Evolutionary conservation across 1,140 invertebrate genomes (phyloP).

Genomic region (Macrocentrus cingulum): DNA sequence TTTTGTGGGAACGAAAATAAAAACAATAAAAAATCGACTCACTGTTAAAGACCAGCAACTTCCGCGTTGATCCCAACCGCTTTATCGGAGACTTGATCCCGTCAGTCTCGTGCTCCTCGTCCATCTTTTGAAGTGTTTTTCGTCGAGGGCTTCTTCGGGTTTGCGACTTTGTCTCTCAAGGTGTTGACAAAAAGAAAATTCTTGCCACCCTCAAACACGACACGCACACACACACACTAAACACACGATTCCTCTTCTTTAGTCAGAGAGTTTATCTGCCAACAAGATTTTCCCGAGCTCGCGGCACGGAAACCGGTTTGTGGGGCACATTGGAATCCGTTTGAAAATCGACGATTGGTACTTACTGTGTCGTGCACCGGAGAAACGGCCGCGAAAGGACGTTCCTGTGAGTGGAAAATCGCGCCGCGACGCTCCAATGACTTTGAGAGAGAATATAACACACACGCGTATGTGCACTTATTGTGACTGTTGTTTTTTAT

Average conservation of each 20-base stretch:
- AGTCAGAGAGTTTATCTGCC: slow-evolving; percentile 1
- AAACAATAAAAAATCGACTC: too few species aligned
- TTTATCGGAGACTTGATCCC: slow-evolving; percentile 73
- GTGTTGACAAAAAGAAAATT: background rate
- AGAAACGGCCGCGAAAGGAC: too few species aligned
- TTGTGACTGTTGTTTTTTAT: background rate
- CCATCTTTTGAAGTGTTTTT: slow-evolving; percentile 50
- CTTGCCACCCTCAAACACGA: background rate
- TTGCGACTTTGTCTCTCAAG: background rate
- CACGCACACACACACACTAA: background rate
- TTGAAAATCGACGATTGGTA: slow-evolving; percentile 20
- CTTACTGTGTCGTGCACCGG: too few species aligned
- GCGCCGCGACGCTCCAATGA: too few species aligned
- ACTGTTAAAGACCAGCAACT: slow-evolving; percentile 77
- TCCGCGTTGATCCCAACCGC: slow-evolving; percentile 75
- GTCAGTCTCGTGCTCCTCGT: slow-evolving; percentile 68
- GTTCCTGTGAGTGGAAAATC: too few species aligned
- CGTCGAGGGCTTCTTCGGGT: background rate
- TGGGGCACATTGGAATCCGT: slow-evolving; percentile 21
- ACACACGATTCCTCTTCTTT: background rate
- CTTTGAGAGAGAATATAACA: too few species aligned
- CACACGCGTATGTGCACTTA: background rate
- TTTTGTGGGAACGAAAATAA: background rate
- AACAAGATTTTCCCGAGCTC: slow-evolving; percentile 6
- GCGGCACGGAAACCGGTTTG: slow-evolving; percentile 8